Evolutionary conservation across 2,888 invertebrate genomes (phyloP).

Genomic region (Arrhopalites spinosus): DNA sequence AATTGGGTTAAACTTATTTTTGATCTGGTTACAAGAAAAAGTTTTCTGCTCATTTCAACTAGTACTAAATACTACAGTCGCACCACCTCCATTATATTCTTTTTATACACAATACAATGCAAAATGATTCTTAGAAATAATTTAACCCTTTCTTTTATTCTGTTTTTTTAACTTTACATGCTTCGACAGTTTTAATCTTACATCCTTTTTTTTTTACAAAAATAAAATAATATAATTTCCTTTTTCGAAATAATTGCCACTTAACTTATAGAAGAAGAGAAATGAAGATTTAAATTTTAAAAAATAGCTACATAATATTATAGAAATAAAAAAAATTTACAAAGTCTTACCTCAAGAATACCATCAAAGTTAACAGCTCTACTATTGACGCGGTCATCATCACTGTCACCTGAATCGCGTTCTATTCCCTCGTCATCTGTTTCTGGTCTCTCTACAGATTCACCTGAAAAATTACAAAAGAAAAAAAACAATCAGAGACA

Average conservation of each 20-base stretch:
- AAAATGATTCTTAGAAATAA: no score
- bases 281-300: neutral
- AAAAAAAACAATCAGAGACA: constrained; percentile 12
- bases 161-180: neutral
- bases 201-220: no score
- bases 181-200: no score
- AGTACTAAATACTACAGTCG: neutral
- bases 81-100: no score
- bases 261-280: no score
- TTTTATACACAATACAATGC: no score
- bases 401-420: constrained; percentile 77
- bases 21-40: constrained; percentile 8
- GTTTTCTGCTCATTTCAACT: constrained; percentile 5
- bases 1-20: neutral
- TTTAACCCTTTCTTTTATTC: no score
- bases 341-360: constrained; percentile 49
- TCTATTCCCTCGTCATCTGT: constrained; percentile 89
- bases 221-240: no score
- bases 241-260: no score
- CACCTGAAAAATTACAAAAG: constrained; percentile 44
- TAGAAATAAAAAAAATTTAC: no score
- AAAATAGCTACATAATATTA: no score
- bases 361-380: constrained; percentile 53
- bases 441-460: constrained; percentile 63
- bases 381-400: constrained; percentile 59